Base-by-base conservation (phyloP, 2,888 invertebrate species). In the Campoplex capitator region DNA sequence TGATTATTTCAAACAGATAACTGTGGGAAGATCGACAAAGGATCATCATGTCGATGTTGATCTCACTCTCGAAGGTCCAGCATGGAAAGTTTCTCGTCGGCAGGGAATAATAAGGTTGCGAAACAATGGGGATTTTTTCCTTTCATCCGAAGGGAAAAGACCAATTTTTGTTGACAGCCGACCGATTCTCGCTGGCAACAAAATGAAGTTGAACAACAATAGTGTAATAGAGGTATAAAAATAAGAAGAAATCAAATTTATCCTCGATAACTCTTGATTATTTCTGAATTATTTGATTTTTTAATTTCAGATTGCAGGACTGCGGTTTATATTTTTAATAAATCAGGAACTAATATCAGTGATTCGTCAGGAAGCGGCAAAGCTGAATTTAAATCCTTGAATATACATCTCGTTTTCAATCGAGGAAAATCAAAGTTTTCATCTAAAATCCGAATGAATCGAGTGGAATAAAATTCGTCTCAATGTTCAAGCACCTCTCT, bases 81-180 rank as follows among this genome's bases (percentile, higher is more conserved):
- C 99, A 0, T 97, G 97, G 94, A 99, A 99, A 95, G 97, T 98
- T 62, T 99, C 99, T 0, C 96, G 99, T 67, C 96, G 98, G 88
- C 99, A 99, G 94, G 99, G 98, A 9, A 97, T 98, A 2, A 98
- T 99, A 88, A 96, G 97, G 73, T 96, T 99, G 88, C 96, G 98
- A 78, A 98, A 98, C 94, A 98, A 97, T 89, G 99, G 99, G 0
- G 99, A 99, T 93, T 99, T 99, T 94, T 98, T 98, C 93, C 96
- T 99, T 91, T 97, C 98, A 32, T 99, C 99, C 70, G 99, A 99
- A 94, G 99, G 99, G 32, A 98, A 98, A 93, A 95, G 99, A 86
- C 98, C 99, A 2, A 97, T 99, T 92, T 99, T 98, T 94, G 97
- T 99, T 7, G 99, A 99, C 94, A 98, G 99, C 2, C 96, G 97